A percentile compares a stretch with the other conserved stretches of the same genome.
Evolutionary conservation across 2,113 vertebrate genomes (phyloP).

Genomic region (Ahaetulla prasina): DNA sequence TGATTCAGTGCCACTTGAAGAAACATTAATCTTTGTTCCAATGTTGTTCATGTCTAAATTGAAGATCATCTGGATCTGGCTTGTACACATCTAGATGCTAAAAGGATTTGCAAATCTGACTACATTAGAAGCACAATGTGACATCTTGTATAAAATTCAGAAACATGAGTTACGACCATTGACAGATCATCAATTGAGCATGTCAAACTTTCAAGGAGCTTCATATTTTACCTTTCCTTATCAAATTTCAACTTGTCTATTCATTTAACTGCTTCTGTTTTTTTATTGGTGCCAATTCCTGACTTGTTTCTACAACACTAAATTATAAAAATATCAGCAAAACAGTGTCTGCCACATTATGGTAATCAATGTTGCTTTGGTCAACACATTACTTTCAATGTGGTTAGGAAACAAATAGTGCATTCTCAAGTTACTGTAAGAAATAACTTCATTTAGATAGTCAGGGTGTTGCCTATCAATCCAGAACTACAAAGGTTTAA

Average conservation of each 20-base stretch:
- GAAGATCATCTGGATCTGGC: not conserved
- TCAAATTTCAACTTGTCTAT: not conserved
- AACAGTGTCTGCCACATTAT: constrained; percentile 36
- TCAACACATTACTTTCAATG: constrained; percentile 6
- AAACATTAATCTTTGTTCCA: not conserved
- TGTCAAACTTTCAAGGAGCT: not conserved
- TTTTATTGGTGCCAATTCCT: no score
- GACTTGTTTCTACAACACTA: constrained; percentile 28
- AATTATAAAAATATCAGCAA: constrained; percentile 33
- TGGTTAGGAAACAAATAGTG: constrained; percentile 34
- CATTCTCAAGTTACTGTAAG: constrained; percentile 5
- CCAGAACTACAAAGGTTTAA: constrained; percentile 45
- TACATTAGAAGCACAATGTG: not conserved
- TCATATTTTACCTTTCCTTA: not conserved
- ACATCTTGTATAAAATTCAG: not conserved
- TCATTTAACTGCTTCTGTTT: not conserved
- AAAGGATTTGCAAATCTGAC: not conserved
- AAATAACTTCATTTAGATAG: constrained; percentile 23
- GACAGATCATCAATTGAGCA: not conserved
- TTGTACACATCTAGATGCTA: not conserved
- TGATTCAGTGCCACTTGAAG: not conserved
- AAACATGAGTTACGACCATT: not conserved
- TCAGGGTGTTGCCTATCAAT: constrained; percentile 50
- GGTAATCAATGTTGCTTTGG: constrained; percentile 45
- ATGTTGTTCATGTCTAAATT: not conserved